Conservation (phyloP, 2,888 invertebrate species). For the Eupithecia centaureata region DNA sequence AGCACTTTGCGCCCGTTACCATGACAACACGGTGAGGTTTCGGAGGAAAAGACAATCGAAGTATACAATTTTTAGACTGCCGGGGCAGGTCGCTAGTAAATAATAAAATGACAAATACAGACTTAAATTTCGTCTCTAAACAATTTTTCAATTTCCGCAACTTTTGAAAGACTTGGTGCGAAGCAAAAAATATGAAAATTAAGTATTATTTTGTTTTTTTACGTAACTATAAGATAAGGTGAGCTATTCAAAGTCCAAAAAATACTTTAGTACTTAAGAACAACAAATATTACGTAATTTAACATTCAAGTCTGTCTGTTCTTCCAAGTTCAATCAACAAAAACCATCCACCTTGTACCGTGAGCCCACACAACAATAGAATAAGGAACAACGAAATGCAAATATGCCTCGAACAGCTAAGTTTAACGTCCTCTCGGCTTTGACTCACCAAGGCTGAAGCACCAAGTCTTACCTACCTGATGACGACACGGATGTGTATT, state of each 20-base stretch:
- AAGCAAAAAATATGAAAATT: too few relatives aligned
- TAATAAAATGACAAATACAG: too few relatives aligned
- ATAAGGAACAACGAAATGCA: conserved; percentile 46
- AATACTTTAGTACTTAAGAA: not conserved
- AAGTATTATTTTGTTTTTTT: too few relatives aligned
- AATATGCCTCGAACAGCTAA: conserved; percentile 38
- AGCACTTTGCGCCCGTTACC: too few relatives aligned
- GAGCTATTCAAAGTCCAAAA: not conserved
- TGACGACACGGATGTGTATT: conserved; percentile 38
- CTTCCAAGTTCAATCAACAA: conserved; percentile 17
- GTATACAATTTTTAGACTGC: too few relatives aligned
- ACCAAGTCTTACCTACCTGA: conserved; percentile 29
- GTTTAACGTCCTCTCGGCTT: conserved; percentile 46
- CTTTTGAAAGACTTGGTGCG: too few relatives aligned
- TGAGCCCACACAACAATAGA: conserved; percentile 40
- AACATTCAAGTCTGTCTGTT: not conserved
- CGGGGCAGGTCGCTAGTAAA: too few relatives aligned
- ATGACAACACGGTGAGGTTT: too few relatives aligned
- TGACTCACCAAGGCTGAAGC: conserved; percentile 46
- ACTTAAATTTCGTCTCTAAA: too few relatives aligned
- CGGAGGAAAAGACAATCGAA: too few relatives aligned
- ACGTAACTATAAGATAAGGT: too few relatives aligned
- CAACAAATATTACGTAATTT: not conserved
- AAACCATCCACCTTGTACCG: conserved; percentile 32
- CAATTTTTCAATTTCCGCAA: too few relatives aligned